Evolutionary conservation across 1,140 invertebrate genomes (phyloP), one percentile per base, ranked within the genome.

Genomic region (Rhyzopertha dominica): DNA sequence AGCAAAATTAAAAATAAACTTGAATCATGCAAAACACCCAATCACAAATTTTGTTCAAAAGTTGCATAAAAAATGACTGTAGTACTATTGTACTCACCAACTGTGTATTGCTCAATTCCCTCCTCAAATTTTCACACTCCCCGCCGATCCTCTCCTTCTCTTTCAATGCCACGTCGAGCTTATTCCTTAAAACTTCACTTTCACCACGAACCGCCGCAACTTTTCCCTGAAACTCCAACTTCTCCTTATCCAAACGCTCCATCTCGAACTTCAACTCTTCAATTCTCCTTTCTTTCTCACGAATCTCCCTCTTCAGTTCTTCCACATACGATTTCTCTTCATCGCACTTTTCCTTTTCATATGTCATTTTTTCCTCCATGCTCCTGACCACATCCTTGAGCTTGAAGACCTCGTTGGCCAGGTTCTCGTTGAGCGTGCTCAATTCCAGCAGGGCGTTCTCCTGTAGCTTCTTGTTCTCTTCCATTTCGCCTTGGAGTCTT

Each of bases 121-220:
- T 61, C 31, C 71, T 68, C 2, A 64, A 45, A 37, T 69, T 72
- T 25, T 75, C 71, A 0, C 76, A 44, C 36, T 73, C 72, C 0
- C 62, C 58, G 20, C 73, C 66, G 0, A 74, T 30, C 3, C 61
- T 56, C 2, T 40, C 54, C 9, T 62, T 68, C n/a, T 63, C 59
- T 43, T 78, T 75, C 3, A 59, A 65, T 1, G 51, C 10, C 20
- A 43, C 35, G n/a, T 58, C 55, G 2, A 60, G 12, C 7, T 45
- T 22, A 18, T 38, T 10, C 13, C 42, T n/a, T n/a, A n/a, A n/a
- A n/a, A n/a, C n/a, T n/a, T n/a, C n/a, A n/a, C n/a, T n/a, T n/a
- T n/a, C n/a, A n/a, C n/a, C n/a, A n/a, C n/a, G n/a, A n/a, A n/a
- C n/a, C n/a, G n/a, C n/a, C n/a, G n/a, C n/a, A n/a, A n/a, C n/a